A percentile compares a stretch with the other conserved stretches of the same genome.
Conservation (phyloP, 2,888 invertebrate species). For the Ochlodes sylvanus region DNA sequence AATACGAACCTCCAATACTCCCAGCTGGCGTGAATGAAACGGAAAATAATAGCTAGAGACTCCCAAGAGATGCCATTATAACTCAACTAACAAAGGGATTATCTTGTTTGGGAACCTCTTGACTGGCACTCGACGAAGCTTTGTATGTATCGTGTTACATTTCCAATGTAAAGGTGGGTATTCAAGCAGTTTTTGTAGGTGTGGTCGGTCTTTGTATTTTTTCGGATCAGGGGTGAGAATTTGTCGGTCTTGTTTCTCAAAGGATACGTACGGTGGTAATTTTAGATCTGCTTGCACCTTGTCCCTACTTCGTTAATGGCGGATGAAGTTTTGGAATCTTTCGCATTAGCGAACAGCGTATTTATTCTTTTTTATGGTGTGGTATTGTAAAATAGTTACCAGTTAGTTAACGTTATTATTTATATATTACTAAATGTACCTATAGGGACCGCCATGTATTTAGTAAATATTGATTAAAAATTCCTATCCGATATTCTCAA, state of each 20-base stretch:
- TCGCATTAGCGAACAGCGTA: conserved; percentile 12
- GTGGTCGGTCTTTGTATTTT: conserved; percentile 64
- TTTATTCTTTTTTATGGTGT: too few relatives aligned
- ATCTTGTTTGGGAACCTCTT: conserved; percentile 84
- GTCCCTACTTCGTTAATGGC: conserved; percentile 40
- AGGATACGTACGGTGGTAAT: conserved; percentile 49
- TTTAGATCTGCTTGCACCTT: conserved; percentile 46
- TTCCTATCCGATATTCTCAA: too few relatives aligned
- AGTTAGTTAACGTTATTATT: too few relatives aligned
- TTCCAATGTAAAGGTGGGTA: conserved; percentile 67
- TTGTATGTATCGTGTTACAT: conserved; percentile 77
- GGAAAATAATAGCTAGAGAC: conserved; percentile 72
- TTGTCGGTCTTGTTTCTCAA: conserved; percentile 58
- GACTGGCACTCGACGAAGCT: conserved; percentile 75
- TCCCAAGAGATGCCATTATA: conserved; percentile 75
- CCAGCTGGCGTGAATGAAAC: conserved; percentile 74
- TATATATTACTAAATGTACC: too few relatives aligned
- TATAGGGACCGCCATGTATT: too few relatives aligned
- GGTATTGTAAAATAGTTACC: too few relatives aligned
- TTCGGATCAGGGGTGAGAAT: conserved; percentile 67
- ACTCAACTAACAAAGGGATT: conserved; percentile 79
- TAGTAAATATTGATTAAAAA: too few relatives aligned
- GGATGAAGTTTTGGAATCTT: conserved; percentile 22
- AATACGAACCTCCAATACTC: conserved; percentile 76
- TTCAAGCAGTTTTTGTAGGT: conserved; percentile 76